These are phyloP conservation scores for Hypotaenidia okinawae DNA, from an alignment of 2,797 vertebrate species.

Conservation along the genomic window DNA sequence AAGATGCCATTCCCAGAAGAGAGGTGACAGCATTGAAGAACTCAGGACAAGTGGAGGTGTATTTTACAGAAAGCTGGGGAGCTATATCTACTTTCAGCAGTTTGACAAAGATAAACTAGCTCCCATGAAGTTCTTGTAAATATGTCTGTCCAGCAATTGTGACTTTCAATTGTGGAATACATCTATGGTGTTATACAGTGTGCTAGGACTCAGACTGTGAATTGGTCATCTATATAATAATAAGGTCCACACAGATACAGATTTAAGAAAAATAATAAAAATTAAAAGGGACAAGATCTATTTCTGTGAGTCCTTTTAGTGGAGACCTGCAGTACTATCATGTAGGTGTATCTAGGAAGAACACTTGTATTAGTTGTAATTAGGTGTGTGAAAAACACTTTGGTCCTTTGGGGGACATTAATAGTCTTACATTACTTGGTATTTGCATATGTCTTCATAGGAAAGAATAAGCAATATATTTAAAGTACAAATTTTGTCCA, in stretches of 20 bases:
- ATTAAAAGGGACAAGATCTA: not conserved
- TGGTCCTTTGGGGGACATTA: not conserved
- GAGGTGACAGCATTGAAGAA: not conserved
- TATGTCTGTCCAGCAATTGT: not conserved
- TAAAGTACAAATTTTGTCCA: not conserved
- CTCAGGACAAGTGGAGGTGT: not conserved
- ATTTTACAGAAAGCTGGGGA: not conserved
- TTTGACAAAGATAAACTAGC: not conserved
- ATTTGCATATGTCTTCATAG: not conserved
- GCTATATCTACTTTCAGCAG: not conserved
- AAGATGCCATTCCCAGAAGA: not conserved
- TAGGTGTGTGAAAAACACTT: not conserved
- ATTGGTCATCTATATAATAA: not conserved
- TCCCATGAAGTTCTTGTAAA: not conserved
- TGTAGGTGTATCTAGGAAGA: not conserved
- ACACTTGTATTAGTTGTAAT: not conserved
- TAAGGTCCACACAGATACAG: not conserved
- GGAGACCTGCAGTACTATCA: not conserved
- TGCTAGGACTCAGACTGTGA: not conserved
- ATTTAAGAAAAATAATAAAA: not conserved
- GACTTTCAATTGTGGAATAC: not conserved
- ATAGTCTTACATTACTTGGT: not conserved
- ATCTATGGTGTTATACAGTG: not conserved
- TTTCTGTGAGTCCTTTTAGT: not conserved
- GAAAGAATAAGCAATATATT: not conserved